phyloP scores from a whole-genome alignment of 2,797 vertebrate genomes.

The Catharus ustulatus region DNA sequence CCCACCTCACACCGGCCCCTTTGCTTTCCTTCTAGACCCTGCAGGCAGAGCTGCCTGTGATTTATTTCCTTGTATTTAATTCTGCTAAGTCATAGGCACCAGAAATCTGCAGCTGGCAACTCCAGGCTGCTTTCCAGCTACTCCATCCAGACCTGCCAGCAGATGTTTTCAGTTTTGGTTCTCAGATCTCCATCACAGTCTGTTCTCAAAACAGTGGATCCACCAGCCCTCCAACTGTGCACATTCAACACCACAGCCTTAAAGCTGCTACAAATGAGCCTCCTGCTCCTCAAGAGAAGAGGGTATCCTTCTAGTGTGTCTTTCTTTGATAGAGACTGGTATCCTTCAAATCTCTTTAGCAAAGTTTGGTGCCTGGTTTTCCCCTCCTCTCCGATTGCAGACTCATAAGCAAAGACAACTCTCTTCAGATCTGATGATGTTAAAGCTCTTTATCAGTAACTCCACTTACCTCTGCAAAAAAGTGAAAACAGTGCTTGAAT shows the following conservation, averaged over 20 bases:
- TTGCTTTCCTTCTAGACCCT: not conserved
- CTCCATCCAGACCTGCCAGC: conserved; percentile 38
- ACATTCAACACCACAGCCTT: not conserved
- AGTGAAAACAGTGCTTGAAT: not conserved
- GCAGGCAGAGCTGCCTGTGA: not conserved
- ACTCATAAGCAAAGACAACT: not conserved
- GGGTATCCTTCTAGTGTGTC: not conserved
- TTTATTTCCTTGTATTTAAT: conserved; percentile 1
- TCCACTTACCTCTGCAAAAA: conserved; percentile 12
- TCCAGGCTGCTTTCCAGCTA: conserved; percentile 53
- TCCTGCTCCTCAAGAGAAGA: not conserved
- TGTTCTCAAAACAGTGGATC: conserved; percentile 7
- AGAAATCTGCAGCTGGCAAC: conserved; percentile 53
- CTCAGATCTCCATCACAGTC: conserved; percentile 54
- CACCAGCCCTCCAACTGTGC: conserved; percentile 33
- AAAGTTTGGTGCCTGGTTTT: not conserved
- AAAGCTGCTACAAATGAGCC: not conserved
- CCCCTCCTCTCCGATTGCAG: not conserved
- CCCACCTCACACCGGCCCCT: fast-evolving
- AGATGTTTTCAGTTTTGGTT: conserved; percentile 63
- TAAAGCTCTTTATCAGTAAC: not conserved
- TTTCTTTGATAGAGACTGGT: not conserved
- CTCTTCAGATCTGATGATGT: not conserved
- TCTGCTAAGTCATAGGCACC: conserved; percentile 37
- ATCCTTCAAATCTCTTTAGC: not conserved